phyloP scores from a whole-genome alignment of 2,797 vertebrate genomes.

The Mus caroli region DNA sequence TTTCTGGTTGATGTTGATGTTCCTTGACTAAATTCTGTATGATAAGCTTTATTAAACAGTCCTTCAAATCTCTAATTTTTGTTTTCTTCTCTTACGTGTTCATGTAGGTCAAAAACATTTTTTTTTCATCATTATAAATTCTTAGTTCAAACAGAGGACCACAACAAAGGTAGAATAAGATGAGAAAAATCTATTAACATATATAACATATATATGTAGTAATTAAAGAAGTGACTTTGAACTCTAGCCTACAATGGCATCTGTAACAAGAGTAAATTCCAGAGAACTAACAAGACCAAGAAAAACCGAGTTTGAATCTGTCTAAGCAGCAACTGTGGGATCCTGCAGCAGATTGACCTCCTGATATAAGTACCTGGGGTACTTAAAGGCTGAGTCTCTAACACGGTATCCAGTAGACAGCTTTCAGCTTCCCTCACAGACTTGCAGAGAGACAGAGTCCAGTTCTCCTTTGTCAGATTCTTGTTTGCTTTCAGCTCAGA shows the following conservation, averaged over 20 bases:
- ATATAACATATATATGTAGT: not conserved
- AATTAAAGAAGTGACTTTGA: not conserved
- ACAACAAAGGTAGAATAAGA: not conserved
- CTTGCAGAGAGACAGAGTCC: not conserved
- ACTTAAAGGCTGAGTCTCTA: not conserved
- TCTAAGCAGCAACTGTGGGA: not conserved
- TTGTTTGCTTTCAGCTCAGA: not conserved
- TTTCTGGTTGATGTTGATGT: not conserved
- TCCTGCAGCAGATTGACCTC: not conserved
- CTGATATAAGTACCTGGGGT: too few relatives aligned
- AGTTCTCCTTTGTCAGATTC: not conserved
- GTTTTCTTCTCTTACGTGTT: not conserved
- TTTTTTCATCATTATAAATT: not conserved
- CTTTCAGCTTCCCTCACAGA: too few relatives aligned
- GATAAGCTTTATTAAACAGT: not conserved
- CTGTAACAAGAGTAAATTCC: not conserved
- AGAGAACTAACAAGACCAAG: not conserved
- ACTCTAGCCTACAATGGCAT: not conserved
- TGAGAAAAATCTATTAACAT: not conserved
- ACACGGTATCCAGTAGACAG: not conserved
- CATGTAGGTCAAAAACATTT: not conserved
- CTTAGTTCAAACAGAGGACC: not conserved
- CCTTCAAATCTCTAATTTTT: not conserved
- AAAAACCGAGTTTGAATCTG: not conserved
- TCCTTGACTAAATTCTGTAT: not conserved